Conservation (phyloP, 2,797 vertebrate species). For the Manis javanica region DNA sequence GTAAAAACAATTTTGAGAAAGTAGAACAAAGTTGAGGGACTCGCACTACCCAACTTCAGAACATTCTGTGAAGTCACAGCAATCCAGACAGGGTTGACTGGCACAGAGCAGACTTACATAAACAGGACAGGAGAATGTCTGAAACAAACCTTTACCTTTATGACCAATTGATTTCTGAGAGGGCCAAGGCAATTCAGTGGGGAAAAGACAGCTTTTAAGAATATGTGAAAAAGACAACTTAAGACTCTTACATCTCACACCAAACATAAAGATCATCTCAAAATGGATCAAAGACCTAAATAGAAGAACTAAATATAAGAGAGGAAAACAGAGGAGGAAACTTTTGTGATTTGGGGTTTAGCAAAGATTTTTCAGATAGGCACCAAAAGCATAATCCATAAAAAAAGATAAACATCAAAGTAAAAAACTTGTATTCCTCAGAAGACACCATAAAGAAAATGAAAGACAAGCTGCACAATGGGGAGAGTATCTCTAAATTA, state of each 20-base stretch:
- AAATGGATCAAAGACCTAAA: not conserved
- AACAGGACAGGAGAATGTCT: not conserved
- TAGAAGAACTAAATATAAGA: not conserved
- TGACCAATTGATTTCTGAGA: fast-evolving
- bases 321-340: not conserved
- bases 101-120: not conserved
- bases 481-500: no score
- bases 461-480: not conserved
- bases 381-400: not conserved
- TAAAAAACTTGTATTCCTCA: not conserved
- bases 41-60: not conserved
- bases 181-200: not conserved
- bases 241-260: not conserved
- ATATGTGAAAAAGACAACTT: not conserved
- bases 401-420: not conserved
- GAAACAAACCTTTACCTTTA: not conserved
- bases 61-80: not conserved
- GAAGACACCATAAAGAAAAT: not conserved
- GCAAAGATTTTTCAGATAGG: not conserved
- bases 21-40: not conserved
- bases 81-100: no score
- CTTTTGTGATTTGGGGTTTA: not conserved
- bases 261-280: not conserved
- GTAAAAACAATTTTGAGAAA: not conserved
- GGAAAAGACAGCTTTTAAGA: not conserved